Conservation (phyloP, 2,113 vertebrate genomes). For the Aptenodytes forsteri region DNA sequence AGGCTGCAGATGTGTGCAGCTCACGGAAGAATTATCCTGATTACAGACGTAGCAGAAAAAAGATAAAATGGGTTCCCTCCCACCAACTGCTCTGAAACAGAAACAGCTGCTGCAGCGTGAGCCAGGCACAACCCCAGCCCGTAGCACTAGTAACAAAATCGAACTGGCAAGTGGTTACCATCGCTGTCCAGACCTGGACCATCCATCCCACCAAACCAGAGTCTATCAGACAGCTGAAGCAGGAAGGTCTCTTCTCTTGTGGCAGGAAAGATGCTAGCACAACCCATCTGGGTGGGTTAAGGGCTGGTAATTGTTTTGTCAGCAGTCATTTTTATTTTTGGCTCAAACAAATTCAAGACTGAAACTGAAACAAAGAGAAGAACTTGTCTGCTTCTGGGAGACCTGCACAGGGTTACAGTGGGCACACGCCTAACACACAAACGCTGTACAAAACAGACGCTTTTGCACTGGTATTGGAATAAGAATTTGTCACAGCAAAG, state of each 20-base stretch:
- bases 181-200: neutral
- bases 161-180: neutral
- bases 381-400: neutral
- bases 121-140: neutral
- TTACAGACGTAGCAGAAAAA: neutral
- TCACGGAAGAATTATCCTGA: neutral
- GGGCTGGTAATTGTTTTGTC: neutral
- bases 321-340: neutral
- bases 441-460: neutral
- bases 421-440: neutral
- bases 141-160: neutral
- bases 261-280: neutral
- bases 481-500: neutral
- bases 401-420: neutral
- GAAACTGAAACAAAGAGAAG: neutral
- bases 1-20: neutral
- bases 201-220: neutral
- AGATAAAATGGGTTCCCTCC: neutral
- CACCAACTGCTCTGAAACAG: neutral
- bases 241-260: neutral
- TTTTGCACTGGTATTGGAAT: neutral
- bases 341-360: neutral
- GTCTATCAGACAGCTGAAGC: neutral
- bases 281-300: neutral
- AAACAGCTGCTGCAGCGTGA: neutral